phyloP scores from a whole-genome alignment of 2,888 invertebrate genomes.

The Spialia ferax region DNA sequence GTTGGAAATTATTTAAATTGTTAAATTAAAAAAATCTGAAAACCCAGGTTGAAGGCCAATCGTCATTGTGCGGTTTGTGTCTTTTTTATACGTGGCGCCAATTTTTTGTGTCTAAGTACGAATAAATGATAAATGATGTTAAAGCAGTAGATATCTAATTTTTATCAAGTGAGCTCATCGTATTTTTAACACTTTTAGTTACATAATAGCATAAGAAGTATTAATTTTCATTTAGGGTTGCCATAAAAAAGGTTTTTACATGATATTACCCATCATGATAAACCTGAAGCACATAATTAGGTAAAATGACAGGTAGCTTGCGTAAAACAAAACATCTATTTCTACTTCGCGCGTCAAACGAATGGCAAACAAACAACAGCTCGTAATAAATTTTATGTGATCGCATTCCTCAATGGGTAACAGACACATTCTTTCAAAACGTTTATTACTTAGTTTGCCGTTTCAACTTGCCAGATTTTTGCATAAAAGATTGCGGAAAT shows the following conservation, averaged over 20 bases:
- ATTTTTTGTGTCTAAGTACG: slow-evolving; percentile 53
- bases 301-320: slow-evolving; percentile 10
- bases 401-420: slow-evolving; percentile 42
- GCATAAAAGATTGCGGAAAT: slow-evolving; percentile 39
- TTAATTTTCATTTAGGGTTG: neutral
- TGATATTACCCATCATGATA: neutral
- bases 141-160: neutral
- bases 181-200: too few species aligned
- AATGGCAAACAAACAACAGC: slow-evolving; percentile 45
- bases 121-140: neutral
- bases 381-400: slow-evolving; percentile 48
- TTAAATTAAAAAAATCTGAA: neutral
- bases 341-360: slow-evolving; percentile 49
- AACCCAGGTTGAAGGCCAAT: slow-evolving; percentile 56
- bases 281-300: slow-evolving; percentile 13
- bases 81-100: slow-evolving; percentile 58
- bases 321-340: slow-evolving; percentile 45
- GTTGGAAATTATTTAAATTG: neutral
- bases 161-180: too few species aligned
- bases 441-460: slow-evolving; percentile 46
- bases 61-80: slow-evolving; percentile 41
- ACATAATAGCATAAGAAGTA: neutral
- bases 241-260: neutral
- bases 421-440: slow-evolving; percentile 43
- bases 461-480: slow-evolving; percentile 42